Evolutionary conservation across 2,888 invertebrate genomes (phyloP).

Genomic region (Hypomecis atomaria): DNA sequence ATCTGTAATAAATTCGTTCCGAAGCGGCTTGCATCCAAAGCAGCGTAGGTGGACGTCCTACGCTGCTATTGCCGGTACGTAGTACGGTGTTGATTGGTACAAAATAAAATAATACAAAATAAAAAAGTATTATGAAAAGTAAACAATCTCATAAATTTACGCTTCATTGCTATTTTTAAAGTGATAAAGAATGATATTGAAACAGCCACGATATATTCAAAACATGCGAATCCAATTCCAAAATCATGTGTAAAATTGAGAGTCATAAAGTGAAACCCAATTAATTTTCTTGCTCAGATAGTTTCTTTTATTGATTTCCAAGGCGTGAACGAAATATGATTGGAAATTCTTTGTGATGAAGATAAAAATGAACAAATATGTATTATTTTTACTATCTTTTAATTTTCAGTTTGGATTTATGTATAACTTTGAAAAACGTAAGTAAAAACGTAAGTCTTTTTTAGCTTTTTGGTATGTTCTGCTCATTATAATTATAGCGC

Average conservation of each 20-base stretch:
- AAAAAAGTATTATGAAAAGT: no score
- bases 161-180: not conserved
- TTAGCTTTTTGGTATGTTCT: no score
- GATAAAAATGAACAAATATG: slow-evolving; percentile 27
- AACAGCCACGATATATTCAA: slow-evolving; percentile 1
- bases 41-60: no score
- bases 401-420: slow-evolving; percentile 40
- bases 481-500: no score
- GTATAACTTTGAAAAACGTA: slow-evolving; percentile 52
- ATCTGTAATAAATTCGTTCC: no score
- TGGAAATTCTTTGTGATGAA: slow-evolving; percentile 15
- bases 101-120: no score
- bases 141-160: no score
- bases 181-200: not conserved
- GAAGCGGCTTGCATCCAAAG: no score
- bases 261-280: slow-evolving; percentile 43
- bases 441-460: slow-evolving; percentile 48
- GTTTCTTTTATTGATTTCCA: slow-evolving; percentile 12
- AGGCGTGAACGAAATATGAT: slow-evolving; percentile 21
- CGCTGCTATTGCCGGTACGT: no score
- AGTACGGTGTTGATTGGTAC: no score
- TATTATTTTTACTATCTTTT: slow-evolving; percentile 30
- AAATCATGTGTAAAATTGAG: slow-evolving; percentile 23
- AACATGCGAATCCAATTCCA: slow-evolving; percentile 12
- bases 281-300: slow-evolving; percentile 25